Conservation (phyloP, 1,140 invertebrate genomes). For the Drosophila cardini region DNA sequence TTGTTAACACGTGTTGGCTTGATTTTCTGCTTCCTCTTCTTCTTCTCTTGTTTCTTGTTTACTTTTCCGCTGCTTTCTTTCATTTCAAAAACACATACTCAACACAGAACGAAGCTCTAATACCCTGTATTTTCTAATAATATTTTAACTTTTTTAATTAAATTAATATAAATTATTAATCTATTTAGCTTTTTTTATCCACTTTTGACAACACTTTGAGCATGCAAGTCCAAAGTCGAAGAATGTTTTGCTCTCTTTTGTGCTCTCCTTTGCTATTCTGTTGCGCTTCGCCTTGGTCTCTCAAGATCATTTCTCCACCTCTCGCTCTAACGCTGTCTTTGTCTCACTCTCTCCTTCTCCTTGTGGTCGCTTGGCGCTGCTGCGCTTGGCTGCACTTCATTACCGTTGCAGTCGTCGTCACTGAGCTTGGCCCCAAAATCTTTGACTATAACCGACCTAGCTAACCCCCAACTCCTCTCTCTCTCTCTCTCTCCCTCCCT, state of each 20-base stretch:
- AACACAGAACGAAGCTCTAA: neutral
- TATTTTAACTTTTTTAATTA: too few species aligned
- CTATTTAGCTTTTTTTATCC: too few species aligned
- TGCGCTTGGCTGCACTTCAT: constrained; percentile 55
- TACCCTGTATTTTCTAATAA: too few species aligned
- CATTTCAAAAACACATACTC: constrained; percentile 25
- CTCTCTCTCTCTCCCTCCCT: neutral
- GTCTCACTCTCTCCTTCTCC: neutral
- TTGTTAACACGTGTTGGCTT: neutral
- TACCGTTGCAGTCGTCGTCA: constrained; percentile 41
- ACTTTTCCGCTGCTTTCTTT: constrained; percentile 6
- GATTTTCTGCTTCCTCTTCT: neutral
- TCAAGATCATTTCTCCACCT: constrained; percentile 9
- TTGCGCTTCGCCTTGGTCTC: neutral
- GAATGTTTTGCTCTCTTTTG: neutral
- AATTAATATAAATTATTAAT: too few species aligned
- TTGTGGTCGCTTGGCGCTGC: constrained; percentile 14
- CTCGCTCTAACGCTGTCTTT: neutral
- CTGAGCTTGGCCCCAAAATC: constrained; percentile 45
- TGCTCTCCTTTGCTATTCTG: neutral
- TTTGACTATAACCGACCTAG: constrained; percentile 26
- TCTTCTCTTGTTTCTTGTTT: neutral
- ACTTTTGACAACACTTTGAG: neutral
- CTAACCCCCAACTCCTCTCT: neutral
- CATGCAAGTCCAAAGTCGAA: constrained; percentile 31